Conservation (phyloP, 2,113 vertebrate species). For the Elanus axillaris region DNA sequence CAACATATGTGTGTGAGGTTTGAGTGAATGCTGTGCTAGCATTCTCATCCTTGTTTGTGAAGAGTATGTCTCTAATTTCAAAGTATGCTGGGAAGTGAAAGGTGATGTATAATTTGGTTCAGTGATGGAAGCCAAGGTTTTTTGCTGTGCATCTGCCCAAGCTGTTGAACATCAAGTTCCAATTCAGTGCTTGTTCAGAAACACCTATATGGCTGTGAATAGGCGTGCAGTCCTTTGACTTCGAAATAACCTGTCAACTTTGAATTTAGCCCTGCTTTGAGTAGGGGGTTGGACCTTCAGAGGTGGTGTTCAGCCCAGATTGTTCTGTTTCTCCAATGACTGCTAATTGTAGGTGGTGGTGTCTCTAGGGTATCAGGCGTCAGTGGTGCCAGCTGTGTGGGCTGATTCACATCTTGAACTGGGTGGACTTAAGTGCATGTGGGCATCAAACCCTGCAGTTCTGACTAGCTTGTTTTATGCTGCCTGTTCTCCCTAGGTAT, state of each 20-base stretch:
- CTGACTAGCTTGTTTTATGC: accelerated
- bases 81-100: accelerated
- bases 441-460: background rate
- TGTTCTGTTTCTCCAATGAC: accelerated
- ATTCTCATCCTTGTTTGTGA: accelerated
- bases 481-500: accelerated
- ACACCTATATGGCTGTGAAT: accelerated
- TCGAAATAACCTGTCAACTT: background rate
- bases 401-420: accelerated
- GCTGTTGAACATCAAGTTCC: background rate
- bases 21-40: accelerated
- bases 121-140: accelerated
- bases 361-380: background rate
- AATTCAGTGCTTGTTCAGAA: background rate
- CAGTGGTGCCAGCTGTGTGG: background rate
- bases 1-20: accelerated
- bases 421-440: background rate
- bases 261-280: background rate
- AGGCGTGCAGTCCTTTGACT: background rate
- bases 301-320: accelerated
- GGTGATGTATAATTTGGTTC: accelerated
- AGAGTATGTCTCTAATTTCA: accelerated
- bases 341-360: accelerated
- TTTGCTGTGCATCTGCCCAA: accelerated
- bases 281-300: background rate